These are phyloP conservation scores for Matsumyia berberina DNA, from an alignment of 2,888 invertebrate species.

Conservation along the genomic window DNA sequence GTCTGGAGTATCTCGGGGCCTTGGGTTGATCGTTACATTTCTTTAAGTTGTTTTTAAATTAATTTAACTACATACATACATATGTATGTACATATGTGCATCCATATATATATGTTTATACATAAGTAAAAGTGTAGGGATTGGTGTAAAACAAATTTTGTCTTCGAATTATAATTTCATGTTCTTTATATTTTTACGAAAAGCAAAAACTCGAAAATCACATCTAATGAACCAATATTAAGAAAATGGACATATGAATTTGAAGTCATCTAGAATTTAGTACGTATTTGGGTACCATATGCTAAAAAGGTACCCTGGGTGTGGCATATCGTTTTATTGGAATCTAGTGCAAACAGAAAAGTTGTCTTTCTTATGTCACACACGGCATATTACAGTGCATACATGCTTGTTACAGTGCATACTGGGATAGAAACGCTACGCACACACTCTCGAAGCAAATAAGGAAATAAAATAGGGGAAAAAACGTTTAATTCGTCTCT, in stretches of 20 bases:
- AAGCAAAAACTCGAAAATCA: not conserved
- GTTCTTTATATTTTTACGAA: too few relatives aligned
- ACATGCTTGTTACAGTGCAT: not conserved
- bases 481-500: constrained; percentile 8
- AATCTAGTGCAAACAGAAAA: constrained; percentile 23
- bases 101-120: too few relatives aligned
- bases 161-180: too few relatives aligned
- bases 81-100: too few relatives aligned
- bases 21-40: too few relatives aligned
- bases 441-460: constrained; percentile 17
- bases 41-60: too few relatives aligned
- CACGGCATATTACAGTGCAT: not conserved
- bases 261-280: constrained; percentile 21
- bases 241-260: constrained; percentile 25
- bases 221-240: constrained; percentile 7
- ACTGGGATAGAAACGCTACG: constrained; percentile 1
- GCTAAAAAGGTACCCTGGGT: constrained; percentile 16
- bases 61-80: too few relatives aligned
- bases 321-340: constrained; percentile 39
- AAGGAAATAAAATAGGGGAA: not conserved
- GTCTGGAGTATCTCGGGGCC: too few relatives aligned
- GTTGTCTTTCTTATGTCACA: constrained; percentile 6
- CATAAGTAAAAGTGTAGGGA: too few relatives aligned
- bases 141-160: too few relatives aligned
- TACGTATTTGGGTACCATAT: not conserved